phyloP scores from a whole-genome alignment of 1,140 invertebrate genomes.

The Pseudachorutes palmiensis region DNA sequence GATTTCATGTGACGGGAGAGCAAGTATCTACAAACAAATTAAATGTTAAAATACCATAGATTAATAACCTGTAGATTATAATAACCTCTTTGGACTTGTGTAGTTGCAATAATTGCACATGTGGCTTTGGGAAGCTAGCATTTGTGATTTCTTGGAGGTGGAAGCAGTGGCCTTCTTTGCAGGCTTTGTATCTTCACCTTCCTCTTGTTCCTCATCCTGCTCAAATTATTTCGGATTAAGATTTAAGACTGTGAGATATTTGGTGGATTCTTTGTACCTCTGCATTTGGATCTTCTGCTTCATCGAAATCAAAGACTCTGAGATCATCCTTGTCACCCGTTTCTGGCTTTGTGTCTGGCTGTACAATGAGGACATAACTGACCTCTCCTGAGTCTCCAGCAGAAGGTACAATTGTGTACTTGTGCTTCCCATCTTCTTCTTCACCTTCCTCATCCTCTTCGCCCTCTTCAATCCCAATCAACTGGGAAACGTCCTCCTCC shows the following conservation, averaged over 20 bases:
- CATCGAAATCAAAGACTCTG: conserved; percentile 53
- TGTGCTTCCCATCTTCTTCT: conserved; percentile 54
- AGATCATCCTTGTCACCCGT: conserved; percentile 45
- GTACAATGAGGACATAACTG: conserved; percentile 81
- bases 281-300: conserved; percentile 49
- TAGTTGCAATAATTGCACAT: conserved; percentile 88
- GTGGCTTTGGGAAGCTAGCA: conserved; percentile 56
- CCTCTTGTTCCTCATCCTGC: conserved; percentile 38
- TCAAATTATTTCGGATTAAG: conserved; percentile 33
- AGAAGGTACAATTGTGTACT: conserved; percentile 76
- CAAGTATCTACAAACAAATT: conserved; percentile 67
- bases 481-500: conserved; percentile 25
- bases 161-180: conserved; percentile 53
- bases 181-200: conserved; percentile 57
- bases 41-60: no score
- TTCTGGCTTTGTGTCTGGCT: conserved; percentile 55
- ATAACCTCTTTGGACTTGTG: conserved; percentile 68
- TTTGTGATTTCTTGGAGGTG: conserved; percentile 62
- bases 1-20: conserved; percentile 89
- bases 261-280: conserved; percentile 20
- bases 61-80: no score
- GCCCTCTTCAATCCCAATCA: conserved; percentile 29
- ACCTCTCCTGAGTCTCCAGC: conserved; percentile 69
- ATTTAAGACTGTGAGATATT: not conserved
- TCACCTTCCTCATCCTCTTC: conserved; percentile 15